These are phyloP conservation scores for Paralvinella palmiformis DNA, from an alignment of 1,140 invertebrate genomes.

Conservation along the genomic window DNA sequence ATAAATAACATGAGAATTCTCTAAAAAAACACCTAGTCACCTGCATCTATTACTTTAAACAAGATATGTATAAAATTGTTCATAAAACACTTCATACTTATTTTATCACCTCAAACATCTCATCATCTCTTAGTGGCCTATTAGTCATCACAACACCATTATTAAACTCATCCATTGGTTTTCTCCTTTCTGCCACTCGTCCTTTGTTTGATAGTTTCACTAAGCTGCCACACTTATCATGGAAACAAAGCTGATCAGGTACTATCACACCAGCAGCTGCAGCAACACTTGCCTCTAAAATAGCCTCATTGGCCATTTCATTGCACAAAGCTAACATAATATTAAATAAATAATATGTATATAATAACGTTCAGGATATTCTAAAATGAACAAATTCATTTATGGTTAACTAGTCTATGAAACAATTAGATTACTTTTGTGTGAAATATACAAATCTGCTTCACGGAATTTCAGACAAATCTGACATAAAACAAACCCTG, in stretches of 20 bases:
- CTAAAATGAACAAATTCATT: too few relatives aligned
- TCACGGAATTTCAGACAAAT: too few relatives aligned
- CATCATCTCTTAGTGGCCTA: constrained; percentile 60
- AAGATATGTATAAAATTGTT: too few relatives aligned
- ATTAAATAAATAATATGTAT: too few relatives aligned
- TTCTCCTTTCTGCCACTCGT: constrained; percentile 70
- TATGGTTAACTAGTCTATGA: too few relatives aligned
- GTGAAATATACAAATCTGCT: too few relatives aligned
- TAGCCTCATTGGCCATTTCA: constrained; percentile 18
- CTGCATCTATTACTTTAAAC: too few relatives aligned
- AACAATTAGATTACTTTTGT: too few relatives aligned
- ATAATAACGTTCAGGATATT: too few relatives aligned
- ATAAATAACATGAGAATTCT: too few relatives aligned
- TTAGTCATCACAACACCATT: constrained; percentile 78
- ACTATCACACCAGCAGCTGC: not conserved
- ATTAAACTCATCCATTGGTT: constrained; percentile 64
- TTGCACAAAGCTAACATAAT: not conserved
- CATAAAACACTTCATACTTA: too few relatives aligned
- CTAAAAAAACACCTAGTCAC: too few relatives aligned
- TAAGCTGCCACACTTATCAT: constrained; percentile 77
- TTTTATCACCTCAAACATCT: constrained; percentile 88
- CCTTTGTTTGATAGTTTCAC: constrained; percentile 84
- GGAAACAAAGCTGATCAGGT: constrained; percentile 66
- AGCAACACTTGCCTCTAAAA: constrained; percentile 13
- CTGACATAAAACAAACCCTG: constrained; percentile 19